Evolutionary conservation across 2,888 invertebrate species (phyloP), one percentile per base, ranked within the genome.

Genomic region (Brenthis hecate): DNA sequence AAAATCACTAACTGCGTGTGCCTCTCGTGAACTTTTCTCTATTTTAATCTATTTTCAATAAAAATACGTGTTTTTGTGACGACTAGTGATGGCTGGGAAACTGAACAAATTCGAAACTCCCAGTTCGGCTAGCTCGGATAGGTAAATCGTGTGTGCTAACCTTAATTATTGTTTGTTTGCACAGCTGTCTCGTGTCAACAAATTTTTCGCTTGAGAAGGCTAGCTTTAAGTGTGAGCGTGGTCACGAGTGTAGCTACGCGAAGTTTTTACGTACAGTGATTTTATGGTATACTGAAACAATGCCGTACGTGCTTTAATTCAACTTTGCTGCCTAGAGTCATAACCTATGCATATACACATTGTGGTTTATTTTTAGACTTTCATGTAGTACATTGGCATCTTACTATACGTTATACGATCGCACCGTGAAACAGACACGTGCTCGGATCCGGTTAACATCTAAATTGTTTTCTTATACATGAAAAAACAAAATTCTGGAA

Each of bases 41-140:
- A 78, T 66, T 72, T 72, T 72, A 72, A 56, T 76, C 77, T 71
- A 75, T 77, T 74, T 73, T 63, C 61, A 64, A 66, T 48, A 75
- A 74, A 72, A 66, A 67, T 71, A 68, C 61, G 68, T 36, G 51
- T 68, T 54, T 66, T 54, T 55, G 58, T 70, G 72, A 70, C 68
- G 55, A 68, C 70, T 80, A 83, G 84, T 83, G 77, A 92, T 92
- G 92, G 89, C 92, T 85, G 92, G 91, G 75, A 92, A 89, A 84
- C 84, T 93, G 85, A 94, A 94, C 81, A 95, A 94, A 85, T 95
- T 96, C 81, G 97, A 97, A 91, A 96, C 97, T 76, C 97, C 97
- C 78, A 97, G 97, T 86, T 97, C 97, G 71, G 97, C 97, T 74
- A 98, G 97, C 90, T 97, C 97, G 74, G 97, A 97, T 93, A 97